phyloP scores from a whole-genome alignment of 1,140 invertebrate genomes.

The Bombus polaris region DNA sequence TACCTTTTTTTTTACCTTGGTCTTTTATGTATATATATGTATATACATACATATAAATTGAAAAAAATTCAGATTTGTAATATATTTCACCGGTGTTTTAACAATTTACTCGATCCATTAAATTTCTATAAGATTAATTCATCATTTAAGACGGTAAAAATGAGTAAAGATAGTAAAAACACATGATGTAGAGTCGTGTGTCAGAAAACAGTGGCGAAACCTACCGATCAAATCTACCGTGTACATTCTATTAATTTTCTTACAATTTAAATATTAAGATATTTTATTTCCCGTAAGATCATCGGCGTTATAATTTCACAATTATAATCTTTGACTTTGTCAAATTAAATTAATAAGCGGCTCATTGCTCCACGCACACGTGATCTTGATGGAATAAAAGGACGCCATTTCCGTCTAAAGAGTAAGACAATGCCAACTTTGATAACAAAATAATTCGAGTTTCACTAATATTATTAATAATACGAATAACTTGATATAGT shows the following conservation, averaged over 20 bases:
- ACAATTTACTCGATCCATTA: background rate
- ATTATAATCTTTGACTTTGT: background rate
- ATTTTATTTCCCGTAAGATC: too few relatives aligned
- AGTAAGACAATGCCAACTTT: background rate
- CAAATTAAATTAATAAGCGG: background rate
- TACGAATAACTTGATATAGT: too few relatives aligned
- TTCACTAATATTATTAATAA: background rate
- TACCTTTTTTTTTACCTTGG: too few relatives aligned
- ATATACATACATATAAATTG: background rate
- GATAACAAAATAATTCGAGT: background rate
- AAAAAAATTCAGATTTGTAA: background rate
- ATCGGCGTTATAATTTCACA: background rate
- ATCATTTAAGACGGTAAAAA: background rate
- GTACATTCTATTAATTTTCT: background rate
- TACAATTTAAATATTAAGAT: background rate
- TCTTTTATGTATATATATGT: background rate
- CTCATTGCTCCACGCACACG: background rate
- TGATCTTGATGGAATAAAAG: background rate
- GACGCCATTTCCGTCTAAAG: background rate
- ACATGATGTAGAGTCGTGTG: background rate
- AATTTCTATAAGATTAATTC: background rate
- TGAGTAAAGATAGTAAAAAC: background rate
- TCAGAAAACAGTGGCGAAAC: conserved; percentile 7
- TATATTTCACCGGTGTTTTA: background rate
- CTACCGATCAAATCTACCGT: background rate